A percentile compares a stretch with the other conserved stretches of the same genome.
Evolutionary conservation across 2,113 vertebrate genomes (phyloP).

Genomic region (Catharus minimus): DNA sequence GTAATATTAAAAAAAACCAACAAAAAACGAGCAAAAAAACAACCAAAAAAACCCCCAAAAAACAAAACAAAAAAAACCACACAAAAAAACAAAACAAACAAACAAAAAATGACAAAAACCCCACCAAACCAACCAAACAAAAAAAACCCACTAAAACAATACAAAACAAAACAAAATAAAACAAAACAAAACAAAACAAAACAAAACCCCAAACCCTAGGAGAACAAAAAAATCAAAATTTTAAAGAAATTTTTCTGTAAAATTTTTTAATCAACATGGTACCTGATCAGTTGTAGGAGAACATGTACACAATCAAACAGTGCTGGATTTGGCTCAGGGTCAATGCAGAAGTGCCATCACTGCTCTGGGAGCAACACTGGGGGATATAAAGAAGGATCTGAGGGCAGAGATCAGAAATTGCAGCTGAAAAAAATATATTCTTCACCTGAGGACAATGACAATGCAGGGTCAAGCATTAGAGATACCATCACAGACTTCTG

Average conservation of each 20-base stretch:
- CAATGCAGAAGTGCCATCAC: not conserved
- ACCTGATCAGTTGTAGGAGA: not conserved
- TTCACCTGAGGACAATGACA: not conserved
- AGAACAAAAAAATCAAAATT: not conserved
- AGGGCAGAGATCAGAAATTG: not conserved
- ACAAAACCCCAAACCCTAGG: too few relatives aligned
- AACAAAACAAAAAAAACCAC: too few relatives aligned
- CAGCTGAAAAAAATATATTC: not conserved
- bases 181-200: not conserved
- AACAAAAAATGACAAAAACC: too few relatives aligned
- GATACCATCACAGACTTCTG: not conserved
- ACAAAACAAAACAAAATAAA: not conserved
- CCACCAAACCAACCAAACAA: too few relatives aligned
- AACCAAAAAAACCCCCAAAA: too few relatives aligned
- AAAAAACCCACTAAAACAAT: too few relatives aligned
- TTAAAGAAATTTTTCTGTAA: not conserved
- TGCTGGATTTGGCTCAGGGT: not conserved
- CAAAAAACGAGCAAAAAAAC: too few relatives aligned
- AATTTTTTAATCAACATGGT: not conserved
- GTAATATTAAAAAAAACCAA: not conserved
- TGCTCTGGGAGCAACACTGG: not conserved
- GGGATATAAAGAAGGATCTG: not conserved
- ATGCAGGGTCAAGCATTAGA: not conserved
- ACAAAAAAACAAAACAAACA: too few relatives aligned
- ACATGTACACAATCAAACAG: not conserved